Evolutionary conservation across 2,888 invertebrate genomes (phyloP), one percentile per base, ranked within the genome.

Genomic region (Callimorpha dominula): DNA sequence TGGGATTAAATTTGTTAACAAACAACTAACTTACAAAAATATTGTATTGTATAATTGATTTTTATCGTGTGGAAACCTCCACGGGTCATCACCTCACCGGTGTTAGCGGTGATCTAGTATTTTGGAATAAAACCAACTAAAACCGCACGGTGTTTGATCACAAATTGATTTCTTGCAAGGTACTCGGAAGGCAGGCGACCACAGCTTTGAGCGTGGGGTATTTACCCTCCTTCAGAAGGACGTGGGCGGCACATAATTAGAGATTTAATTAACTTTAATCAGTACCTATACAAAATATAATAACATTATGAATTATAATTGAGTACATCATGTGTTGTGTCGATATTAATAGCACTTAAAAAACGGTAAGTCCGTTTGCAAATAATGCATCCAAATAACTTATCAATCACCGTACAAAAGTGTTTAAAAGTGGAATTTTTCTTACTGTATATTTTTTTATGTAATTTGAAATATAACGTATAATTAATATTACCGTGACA

Each of bases 401-500:
- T 65, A 17, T 49, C 20, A 49, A 7, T 9, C 65, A 65, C 20
- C 20, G n/a, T 49, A n/a, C 5, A 0, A 65, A 49, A 49, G 31
- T 31, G 31, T 31, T 31, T 31, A 31, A 31, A 31, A 31, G 31
- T 2, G 31, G 2, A 31, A 31, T 31, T 31, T 31, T 31, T 31
- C 1, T n/a, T n/a, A 46, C 43, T 57, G 1, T 52, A 65, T n/a
- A 9, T 40, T 52, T 66, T 11, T 12, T 17, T 40, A 15, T 52
- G 49, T 79, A 75, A 81, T 82, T 81, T 80, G 70, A 76, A 77
- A 70, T 72, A 75, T 46, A 73, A 60, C 73, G 67, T 70, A 54
- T 64, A 69, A 77, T 68, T 76, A 71, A 79, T 81, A 82, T 84
- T 62, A 81, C 74, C 49, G 52, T 82, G 75, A 82, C 50, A 50